Evolutionary conservation across 2,888 invertebrate genomes (phyloP), one percentile per base, ranked within the genome.

Genomic region (Agrypnus murinus): DNA sequence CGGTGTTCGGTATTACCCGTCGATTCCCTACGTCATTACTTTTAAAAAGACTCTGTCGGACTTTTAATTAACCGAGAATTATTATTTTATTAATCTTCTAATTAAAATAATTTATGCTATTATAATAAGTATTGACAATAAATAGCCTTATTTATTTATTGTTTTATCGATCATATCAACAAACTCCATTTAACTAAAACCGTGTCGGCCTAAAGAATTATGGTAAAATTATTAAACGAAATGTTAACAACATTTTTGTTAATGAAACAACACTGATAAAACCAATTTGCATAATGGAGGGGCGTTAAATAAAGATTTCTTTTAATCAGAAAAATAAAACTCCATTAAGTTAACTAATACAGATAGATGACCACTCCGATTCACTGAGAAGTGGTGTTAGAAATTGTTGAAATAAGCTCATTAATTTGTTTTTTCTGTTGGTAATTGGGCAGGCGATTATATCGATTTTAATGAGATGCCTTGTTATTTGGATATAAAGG

Each of bases 401-500:
- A 15, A 58, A 58, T 58, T 43, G 58, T 31, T 43, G 58, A 43
- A 58, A 58, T 58, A 58, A 43, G 58, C 58, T 58, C 58, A 58
- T 58, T 58, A 58, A 58, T 58, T 58, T 38, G 38, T 12, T 9
- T 17, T 57, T 38, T 57, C 57, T 58, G 43, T 12, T 12, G 40
- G 58, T 58, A 58, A 58, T 58, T 58, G 58, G 58, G 58, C 25
- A 14, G 58, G 25, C 12, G 58, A 58, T 58, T 58, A 15, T 43
- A 58, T 58, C 58, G 25, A 19, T 12, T 19, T 43, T 58, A 58
- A 58, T 58, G 58, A 58, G 58, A 25, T 58, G 40, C 31, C 58
- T 58, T 58, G 58, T 43, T 43, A 58, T 36, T 58, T 40, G 40
- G 43, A 58, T 12, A 40, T 43, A 43, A 36, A 43, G 58, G 55